Evolutionary conservation across 2,113 vertebrate species (phyloP).

Genomic region (Rousettus leschenaultii): DNA sequence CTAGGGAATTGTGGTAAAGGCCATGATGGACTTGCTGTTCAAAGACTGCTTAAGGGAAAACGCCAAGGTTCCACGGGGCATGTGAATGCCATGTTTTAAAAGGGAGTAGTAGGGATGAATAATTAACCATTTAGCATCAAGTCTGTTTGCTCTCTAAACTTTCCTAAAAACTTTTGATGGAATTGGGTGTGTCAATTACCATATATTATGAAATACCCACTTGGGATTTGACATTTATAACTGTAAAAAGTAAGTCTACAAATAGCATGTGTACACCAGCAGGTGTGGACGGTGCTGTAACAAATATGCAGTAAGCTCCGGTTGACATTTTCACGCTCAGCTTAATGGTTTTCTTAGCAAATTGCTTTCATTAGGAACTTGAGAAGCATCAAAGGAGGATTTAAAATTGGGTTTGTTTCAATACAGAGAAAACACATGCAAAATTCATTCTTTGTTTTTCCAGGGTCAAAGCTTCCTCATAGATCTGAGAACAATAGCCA

Average conservation of each 20-base stretch:
- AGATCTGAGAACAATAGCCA: conserved; percentile 20
- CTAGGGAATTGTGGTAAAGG: neutral
- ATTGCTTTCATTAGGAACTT: conserved; percentile 52
- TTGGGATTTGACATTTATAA: neutral
- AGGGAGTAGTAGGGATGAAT: neutral
- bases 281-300: neutral
- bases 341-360: conserved; percentile 26
- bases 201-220: neutral
- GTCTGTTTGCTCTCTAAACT: neutral
- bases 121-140: neutral
- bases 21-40: neutral
- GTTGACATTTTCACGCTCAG: conserved; percentile 22
- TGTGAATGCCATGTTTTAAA: neutral
- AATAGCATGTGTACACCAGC: rapidly evolving
- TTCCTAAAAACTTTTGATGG: neutral
- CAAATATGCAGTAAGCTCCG: neutral
- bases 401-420: conserved; percentile 56
- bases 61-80: neutral
- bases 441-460: conserved; percentile 13
- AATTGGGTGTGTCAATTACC: neutral
- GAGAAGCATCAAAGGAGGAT: conserved; percentile 41
- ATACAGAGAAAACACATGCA: conserved; percentile 28
- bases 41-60: neutral
- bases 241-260: neutral
- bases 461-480: conserved; percentile 2